These are phyloP conservation scores for Toxonevra muliebris DNA, from an alignment of 2,888 invertebrate genomes.

Conservation along the genomic window DNA sequence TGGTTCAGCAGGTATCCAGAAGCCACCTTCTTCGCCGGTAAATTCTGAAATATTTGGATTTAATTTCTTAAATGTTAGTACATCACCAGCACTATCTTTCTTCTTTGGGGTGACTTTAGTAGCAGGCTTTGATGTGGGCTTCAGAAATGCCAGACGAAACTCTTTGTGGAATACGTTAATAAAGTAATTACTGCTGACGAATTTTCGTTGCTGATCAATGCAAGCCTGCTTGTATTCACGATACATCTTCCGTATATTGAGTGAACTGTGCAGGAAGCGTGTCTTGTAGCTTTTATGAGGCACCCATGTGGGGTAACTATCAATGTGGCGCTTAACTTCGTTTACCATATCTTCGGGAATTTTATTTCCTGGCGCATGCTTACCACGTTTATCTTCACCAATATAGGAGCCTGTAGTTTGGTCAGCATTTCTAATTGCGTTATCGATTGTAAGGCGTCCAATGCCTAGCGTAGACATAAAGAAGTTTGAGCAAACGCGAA, in stretches of 20 bases:
- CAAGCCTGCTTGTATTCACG: constrained; percentile 39
- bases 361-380: constrained; percentile 35
- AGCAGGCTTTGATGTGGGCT: constrained; percentile 31
- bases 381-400: constrained; percentile 39
- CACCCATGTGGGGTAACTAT: constrained; percentile 43
- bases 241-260: constrained; percentile 42
- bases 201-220: constrained; percentile 28
- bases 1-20: constrained; percentile 29
- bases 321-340: constrained; percentile 39
- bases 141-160: constrained; percentile 38
- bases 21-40: constrained; percentile 43
- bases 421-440: constrained; percentile 40
- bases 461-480: constrained; percentile 40
- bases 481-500: constrained; percentile 42
- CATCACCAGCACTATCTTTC: constrained; percentile 11
- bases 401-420: constrained; percentile 42
- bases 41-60: constrained; percentile 42
- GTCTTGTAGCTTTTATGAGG: constrained; percentile 42
- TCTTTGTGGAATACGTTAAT: constrained; percentile 40
- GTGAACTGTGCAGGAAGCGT: constrained; percentile 39
- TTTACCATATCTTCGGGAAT: constrained; percentile 34
- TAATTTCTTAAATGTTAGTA: constrained; percentile 18
- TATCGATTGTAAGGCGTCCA: constrained; percentile 36
- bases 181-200: constrained; percentile 34
- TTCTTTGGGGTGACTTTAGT: constrained; percentile 29